Evolutionary conservation across 2,797 vertebrate genomes (phyloP).

Genomic region (Gymnoscopelus microlampas): DNA sequence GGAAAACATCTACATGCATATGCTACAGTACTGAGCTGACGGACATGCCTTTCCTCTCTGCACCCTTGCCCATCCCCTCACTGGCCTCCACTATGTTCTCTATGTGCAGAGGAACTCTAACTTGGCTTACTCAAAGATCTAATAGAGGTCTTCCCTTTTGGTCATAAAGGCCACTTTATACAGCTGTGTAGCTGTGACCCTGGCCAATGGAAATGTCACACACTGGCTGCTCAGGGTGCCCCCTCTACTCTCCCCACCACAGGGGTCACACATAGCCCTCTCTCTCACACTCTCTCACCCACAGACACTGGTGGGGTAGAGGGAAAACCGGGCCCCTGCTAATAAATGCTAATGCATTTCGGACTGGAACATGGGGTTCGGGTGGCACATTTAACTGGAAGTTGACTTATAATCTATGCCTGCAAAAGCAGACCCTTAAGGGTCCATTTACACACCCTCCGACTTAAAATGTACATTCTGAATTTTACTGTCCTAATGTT

Average conservation of each 20-base stretch:
- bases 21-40: slow-evolving; percentile 18
- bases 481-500: not conserved
- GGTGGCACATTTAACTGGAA: slow-evolving; percentile 34
- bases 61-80: slow-evolving; percentile 22
- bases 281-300: slow-evolving; percentile 36
- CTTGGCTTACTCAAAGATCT: slow-evolving; percentile 27
- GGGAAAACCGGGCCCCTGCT: slow-evolving; percentile 39
- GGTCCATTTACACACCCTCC: too few species aligned
- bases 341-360: slow-evolving; percentile 64
- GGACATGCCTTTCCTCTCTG: slow-evolving; percentile 31
- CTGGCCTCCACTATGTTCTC: slow-evolving; percentile 42
- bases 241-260: slow-evolving; percentile 29
- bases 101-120: slow-evolving; percentile 34
- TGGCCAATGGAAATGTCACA: slow-evolving; percentile 63
- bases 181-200: slow-evolving; percentile 59
- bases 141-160: slow-evolving; percentile 43
- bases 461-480: too few species aligned
- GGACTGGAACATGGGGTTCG: slow-evolving; percentile 47
- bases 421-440: slow-evolving; percentile 37
- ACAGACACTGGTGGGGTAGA: slow-evolving; percentile 41
- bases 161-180: slow-evolving; percentile 61
- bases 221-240: slow-evolving; percentile 26
- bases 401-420: slow-evolving; percentile 16
- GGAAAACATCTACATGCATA: not conserved
- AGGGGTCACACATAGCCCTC: slow-evolving; percentile 27